phyloP scores from a whole-genome alignment of 2,797 vertebrate species.

The Periophthalmus magnuspinnatus region DNA sequence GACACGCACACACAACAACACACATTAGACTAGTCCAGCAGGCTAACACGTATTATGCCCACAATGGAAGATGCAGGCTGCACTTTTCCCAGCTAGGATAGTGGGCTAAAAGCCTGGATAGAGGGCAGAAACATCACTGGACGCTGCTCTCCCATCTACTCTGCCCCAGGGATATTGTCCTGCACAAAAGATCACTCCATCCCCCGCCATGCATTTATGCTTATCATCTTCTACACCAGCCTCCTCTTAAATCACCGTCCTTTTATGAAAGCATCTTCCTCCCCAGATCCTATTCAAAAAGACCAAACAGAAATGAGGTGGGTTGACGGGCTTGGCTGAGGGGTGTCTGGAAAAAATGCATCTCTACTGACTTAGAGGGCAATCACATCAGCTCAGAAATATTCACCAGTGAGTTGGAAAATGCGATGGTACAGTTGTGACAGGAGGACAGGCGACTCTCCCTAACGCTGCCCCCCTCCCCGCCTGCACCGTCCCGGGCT shows the following conservation, averaged over 20 bases:
- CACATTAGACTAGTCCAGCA: slow-evolving; percentile 61
- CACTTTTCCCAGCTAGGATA: slow-evolving; percentile 72
- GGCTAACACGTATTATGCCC: slow-evolving; percentile 71
- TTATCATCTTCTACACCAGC: slow-evolving; percentile 48
- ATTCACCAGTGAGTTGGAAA: slow-evolving; percentile 99
- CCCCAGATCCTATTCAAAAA: slow-evolving; percentile 64
- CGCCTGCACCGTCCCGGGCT: slow-evolving; percentile 62
- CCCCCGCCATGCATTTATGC: slow-evolving; percentile 60
- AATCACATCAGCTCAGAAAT: slow-evolving; percentile 97
- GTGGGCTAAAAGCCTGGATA: slow-evolving; percentile 70
- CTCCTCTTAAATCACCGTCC: slow-evolving; percentile 64
- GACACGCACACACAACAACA: slow-evolving; percentile 43
- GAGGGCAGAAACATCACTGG: slow-evolving; percentile 68
- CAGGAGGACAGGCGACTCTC: slow-evolving; percentile 85
- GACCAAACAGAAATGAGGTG: slow-evolving; percentile 43
- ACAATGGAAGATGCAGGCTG: slow-evolving; percentile 72
- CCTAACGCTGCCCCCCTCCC: slow-evolving; percentile 44
- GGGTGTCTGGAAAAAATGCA: slow-evolving; percentile 59
- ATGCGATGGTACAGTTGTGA: slow-evolving; percentile 91
- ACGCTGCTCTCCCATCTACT: slow-evolving; percentile 66
- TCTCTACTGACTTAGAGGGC: slow-evolving; percentile 87
- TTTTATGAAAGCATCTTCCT: slow-evolving; percentile 66
- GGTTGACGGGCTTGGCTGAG: slow-evolving; percentile 46
- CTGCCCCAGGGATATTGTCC: slow-evolving; percentile 77
- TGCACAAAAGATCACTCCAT: slow-evolving; percentile 72